Base-by-base conservation (phyloP, 2,113 vertebrate species). In the Syngnathus floridae region DNA sequence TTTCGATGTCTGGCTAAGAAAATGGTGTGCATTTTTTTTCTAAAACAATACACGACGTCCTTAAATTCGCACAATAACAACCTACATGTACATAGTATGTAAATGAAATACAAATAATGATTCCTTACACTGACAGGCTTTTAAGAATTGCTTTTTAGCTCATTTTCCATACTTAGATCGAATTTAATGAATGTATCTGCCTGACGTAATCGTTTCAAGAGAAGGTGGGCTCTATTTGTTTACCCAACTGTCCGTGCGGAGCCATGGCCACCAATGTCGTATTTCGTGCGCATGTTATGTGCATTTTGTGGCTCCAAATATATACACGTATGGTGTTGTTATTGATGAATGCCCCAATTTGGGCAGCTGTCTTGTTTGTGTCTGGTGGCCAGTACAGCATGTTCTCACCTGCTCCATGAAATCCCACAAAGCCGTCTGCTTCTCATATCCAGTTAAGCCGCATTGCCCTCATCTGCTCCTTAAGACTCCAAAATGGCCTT, bases 401-500 rank as follows among this genome's bases (percentile, higher is more conserved):
- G n/a, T 69, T 12, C 62, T 59, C 49, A 51, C 62, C 52, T 67
- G 57, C 19, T 22, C 8, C 61, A 51, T 64, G 41, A 79, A 89
- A 86, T 86, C 86, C 74, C 16, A 31, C 22, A 60, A 67, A 79
- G 48, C 84, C 84, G 74, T 62, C 75, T 81, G 78, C 56, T 73
- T 67, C 59, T 79, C 67, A 67, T 65, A 62, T 68, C 36, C 35
- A 2, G 40, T 70, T 78, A 82, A 82, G 64, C 84, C 70, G 8
- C 4, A 36, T 65, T 64, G 71, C 67, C 63, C 71, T 67, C 35
- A 69, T 7, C 76, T 61, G 70, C 58, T 79, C 72, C 72, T 37
- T 26, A 70, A 37, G 52, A 17, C 62, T 60, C 17, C 61, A 52
- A 43, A 22, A 12, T 41, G 40, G 3, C 14, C 16, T 58, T 5